phyloP scores from a whole-genome alignment of 2,113 vertebrate species.

The Isichthys henryi region DNA sequence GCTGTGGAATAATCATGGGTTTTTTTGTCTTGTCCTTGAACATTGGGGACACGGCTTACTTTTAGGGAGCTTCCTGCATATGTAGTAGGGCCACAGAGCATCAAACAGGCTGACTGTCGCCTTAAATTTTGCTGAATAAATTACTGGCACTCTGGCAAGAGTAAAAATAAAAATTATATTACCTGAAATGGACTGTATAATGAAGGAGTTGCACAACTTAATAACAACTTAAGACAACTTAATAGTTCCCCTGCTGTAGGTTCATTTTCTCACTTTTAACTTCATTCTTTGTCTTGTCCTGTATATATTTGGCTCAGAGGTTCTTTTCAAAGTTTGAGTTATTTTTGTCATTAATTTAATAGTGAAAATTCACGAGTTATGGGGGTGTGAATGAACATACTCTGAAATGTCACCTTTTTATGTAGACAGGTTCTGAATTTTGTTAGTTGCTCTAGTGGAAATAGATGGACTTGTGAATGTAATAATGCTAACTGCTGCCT shows the following conservation, averaged over 20 bases:
- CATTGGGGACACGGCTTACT: neutral
- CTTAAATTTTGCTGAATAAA: conserved; percentile 1
- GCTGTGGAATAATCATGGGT: neutral
- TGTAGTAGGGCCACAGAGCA: neutral
- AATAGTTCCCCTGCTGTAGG: neutral
- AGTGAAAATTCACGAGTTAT: neutral
- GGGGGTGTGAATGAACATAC: neutral
- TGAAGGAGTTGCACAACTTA: conserved; percentile 7
- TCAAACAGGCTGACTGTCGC: neutral
- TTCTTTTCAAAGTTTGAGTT: neutral
- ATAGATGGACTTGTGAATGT: neutral
- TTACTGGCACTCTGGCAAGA: neutral
- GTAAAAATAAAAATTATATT: conserved; percentile 2
- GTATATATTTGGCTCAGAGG: neutral
- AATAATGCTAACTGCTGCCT: neutral
- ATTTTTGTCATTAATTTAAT: neutral
- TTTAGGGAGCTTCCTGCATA: neutral
- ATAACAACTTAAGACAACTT: conserved; percentile 7
- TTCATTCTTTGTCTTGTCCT: neutral
- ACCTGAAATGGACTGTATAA: conserved; percentile 5
- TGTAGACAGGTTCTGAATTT: neutral
- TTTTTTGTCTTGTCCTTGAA: conserved; percentile 1
- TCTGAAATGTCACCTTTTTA: neutral
- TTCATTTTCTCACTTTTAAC: neutral
- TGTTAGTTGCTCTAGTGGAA: neutral